Evolutionary conservation across 2,113 vertebrate genomes (phyloP).

Genomic region (Mixornis gularis): DNA sequence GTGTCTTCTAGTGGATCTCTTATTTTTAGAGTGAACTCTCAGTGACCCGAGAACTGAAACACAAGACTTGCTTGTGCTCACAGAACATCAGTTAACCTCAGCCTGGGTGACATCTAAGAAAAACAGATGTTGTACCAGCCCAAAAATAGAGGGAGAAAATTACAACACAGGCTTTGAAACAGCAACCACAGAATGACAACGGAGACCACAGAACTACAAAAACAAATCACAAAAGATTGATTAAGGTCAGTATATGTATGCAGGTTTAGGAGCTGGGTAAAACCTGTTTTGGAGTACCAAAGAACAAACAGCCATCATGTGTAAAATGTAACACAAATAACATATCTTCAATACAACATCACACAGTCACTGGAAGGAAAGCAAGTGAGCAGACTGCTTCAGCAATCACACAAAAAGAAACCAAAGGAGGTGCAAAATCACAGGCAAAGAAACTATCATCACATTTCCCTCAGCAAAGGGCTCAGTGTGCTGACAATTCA

Average conservation of each 20-base stretch:
- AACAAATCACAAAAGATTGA: background rate
- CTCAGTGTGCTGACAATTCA: background rate
- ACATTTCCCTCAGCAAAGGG: background rate
- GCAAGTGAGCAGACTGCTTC: background rate
- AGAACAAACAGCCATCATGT: background rate
- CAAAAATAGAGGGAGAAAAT: background rate
- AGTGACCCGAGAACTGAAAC: background rate
- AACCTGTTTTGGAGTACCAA: background rate
- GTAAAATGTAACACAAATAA: background rate
- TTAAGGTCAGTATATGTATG: background rate
- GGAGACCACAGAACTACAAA: background rate
- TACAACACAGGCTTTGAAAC: background rate
- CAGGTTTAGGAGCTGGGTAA: background rate
- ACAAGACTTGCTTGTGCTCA: background rate
- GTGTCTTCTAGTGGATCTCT: background rate
- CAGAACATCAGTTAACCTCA: background rate
- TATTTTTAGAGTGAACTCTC: background rate
- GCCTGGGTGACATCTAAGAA: background rate
- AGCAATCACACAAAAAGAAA: background rate
- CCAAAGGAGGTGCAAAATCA: background rate
- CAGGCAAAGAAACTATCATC: background rate
- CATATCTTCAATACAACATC: background rate
- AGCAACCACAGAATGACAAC: background rate
- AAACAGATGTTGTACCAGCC: background rate
- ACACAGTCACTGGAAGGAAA: background rate